These are phyloP conservation scores for Drosophila meridionalis DNA, from an alignment of 2,888 invertebrate species.

Conservation along the genomic window DNA sequence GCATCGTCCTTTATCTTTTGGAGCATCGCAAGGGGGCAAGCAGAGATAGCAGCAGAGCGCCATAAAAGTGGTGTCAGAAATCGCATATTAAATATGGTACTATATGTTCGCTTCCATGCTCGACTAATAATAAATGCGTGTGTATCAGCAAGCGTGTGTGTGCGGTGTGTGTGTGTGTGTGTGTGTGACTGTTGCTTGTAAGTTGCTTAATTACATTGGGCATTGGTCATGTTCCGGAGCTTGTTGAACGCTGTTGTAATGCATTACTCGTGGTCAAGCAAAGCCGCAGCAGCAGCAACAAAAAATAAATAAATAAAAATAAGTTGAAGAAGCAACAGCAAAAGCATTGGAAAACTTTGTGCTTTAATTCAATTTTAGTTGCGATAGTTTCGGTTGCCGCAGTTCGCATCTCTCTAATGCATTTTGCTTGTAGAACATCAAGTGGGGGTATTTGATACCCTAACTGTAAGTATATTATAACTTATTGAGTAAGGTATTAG, in stretches of 20 bases:
- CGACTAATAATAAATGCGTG: constrained; percentile 61
- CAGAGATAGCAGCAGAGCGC: constrained; percentile 2
- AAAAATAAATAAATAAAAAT: constrained; percentile 8
- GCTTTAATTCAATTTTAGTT: constrained; percentile 75
- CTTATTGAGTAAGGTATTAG: neutral
- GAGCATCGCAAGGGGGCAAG: constrained; percentile 35
- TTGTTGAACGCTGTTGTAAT: constrained; percentile 68
- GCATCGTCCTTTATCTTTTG: constrained; percentile 62
- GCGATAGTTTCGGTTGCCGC: constrained; percentile 56
- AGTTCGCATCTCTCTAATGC: constrained; percentile 60
- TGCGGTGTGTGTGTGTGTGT: constrained; percentile 14
- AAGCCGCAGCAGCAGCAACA: constrained; percentile 36
- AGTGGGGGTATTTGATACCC: constrained; percentile 17
- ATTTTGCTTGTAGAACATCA: constrained; percentile 62
- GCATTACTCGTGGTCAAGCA: constrained; percentile 70
- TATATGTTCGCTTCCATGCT: constrained; percentile 37
- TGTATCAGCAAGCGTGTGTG: constrained; percentile 13
- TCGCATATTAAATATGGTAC: constrained; percentile 75
- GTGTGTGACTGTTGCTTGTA: constrained; percentile 58
- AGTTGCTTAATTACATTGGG: constrained; percentile 73
- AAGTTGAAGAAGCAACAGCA: constrained; percentile 6
- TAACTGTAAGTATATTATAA: neutral
- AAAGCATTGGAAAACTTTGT: constrained; percentile 59
- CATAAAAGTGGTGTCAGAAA: constrained; percentile 72
- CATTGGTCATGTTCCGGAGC: constrained; percentile 55